Evolutionary conservation across 2,888 invertebrate genomes (phyloP).

Genomic region (Thymelicus lineola): DNA sequence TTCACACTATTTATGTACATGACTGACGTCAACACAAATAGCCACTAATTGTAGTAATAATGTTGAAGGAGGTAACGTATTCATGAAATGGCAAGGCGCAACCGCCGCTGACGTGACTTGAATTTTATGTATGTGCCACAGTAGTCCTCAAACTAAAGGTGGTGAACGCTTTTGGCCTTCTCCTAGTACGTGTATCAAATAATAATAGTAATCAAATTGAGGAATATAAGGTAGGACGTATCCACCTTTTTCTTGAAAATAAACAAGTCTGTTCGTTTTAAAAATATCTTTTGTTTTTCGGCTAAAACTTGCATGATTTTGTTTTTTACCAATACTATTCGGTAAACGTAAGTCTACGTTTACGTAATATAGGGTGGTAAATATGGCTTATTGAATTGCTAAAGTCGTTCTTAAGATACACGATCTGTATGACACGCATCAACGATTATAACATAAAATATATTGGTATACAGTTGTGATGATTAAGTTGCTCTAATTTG

Average conservation of each 20-base stretch:
- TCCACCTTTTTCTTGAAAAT: background rate
- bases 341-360: too few species aligned
- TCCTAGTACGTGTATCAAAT: constrained; percentile 43
- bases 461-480: too few species aligned
- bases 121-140: constrained; percentile 48
- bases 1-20: background rate
- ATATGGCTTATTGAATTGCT: too few species aligned
- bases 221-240: background rate
- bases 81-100: constrained; percentile 54
- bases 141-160: constrained; percentile 45
- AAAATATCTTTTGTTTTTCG: background rate
- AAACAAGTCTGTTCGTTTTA: background rate
- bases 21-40: constrained; percentile 22
- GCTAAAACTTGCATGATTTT: background rate
- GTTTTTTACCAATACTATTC: too few species aligned
- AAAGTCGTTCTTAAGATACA: too few species aligned
- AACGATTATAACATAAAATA: too few species aligned
- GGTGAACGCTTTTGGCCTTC: constrained; percentile 46
- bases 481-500: too few species aligned
- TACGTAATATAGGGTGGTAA: too few species aligned
- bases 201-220: constrained; percentile 29
- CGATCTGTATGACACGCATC: too few species aligned
- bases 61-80: constrained; percentile 48
- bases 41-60: constrained; percentile 58
- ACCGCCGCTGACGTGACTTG: constrained; percentile 60